A percentile compares a stretch with the other conserved stretches of the same genome.
These are phyloP conservation scores for Mungos mungo DNA, from an alignment of 2,113 vertebrate genomes.

Conservation along the genomic window DNA sequence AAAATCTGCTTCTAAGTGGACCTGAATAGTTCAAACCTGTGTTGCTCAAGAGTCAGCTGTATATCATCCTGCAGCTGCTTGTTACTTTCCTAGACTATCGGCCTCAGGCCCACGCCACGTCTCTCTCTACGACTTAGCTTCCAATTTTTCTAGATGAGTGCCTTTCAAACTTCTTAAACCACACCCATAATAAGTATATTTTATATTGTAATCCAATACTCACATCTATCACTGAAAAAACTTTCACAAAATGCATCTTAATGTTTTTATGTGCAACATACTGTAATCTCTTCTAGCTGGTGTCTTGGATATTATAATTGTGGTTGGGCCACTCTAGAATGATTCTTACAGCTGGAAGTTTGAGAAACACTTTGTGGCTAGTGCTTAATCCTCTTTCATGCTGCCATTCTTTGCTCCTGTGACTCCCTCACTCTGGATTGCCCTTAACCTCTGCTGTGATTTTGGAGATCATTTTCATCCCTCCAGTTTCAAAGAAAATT, in stretches of 20 bases:
- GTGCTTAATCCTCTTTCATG: not conserved
- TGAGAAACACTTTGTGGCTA: not conserved
- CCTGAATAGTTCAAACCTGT: not conserved
- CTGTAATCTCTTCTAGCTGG: not conserved
- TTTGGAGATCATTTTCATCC: not conserved
- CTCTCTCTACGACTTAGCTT: not conserved
- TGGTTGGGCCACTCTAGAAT: not conserved
- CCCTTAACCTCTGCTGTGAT: not conserved
- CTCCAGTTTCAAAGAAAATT: not conserved
- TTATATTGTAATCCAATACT: not conserved
- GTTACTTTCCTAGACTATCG: not conserved
- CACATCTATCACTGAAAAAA: not conserved
- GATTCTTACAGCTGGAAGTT: not conserved
- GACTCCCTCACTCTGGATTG: not conserved
- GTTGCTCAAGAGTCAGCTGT: not conserved
- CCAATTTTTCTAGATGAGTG: not conserved
- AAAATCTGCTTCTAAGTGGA: not conserved
- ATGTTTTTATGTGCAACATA: not conserved
- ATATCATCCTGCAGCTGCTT: not conserved
- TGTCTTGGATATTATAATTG: not conserved
- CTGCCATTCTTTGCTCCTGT: not conserved
- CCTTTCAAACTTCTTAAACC: not conserved
- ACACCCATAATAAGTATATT: not conserved
- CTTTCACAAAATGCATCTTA: not conserved
- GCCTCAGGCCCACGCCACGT: no score